Evolutionary conservation across 2,113 vertebrate species (phyloP), one percentile per base, ranked within the genome.

Genomic region (Gobiocypris rarus): DNA sequence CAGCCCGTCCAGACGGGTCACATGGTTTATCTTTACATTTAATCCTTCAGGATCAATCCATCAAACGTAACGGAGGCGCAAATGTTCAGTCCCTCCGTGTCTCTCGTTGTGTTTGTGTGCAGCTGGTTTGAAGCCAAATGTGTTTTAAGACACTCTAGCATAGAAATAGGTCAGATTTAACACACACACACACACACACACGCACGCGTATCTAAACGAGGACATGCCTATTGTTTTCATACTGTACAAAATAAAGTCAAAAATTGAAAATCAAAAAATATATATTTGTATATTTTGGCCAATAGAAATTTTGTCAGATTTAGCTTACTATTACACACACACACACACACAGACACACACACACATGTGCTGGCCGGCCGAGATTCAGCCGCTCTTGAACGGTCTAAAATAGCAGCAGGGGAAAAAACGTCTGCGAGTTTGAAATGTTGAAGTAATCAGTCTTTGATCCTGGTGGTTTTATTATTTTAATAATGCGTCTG

Each of bases 391-490:
- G 17, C 52, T 54, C 52, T 19, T 54, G 52, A 81, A 41, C 50
- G 26, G 54, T 80, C 82, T 86, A 76, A 78, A 87, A 85, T 75
- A 86, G 80, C 22, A 77, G 52, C 22, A n/a, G 38, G 26, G 69
- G 38, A 56, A 24, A 10, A 26, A 24, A 69, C 50, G 31, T 50
- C 59, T 28, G 61, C 83, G 81, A 59, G 86, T 87, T 84, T 81
- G 88, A 52, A 89, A 90, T 80, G 84, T 89, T 90, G 91, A 88
- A 91, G 90, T 90, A 91, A 94, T 94, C 91, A 90, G 91, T 86
- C 93, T 95, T 95, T 95, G 93, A 95, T 93, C 91, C 89, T 48
- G 56, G 73, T 84, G 17, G 83, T 88, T 89, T 94, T 94, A 94
- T 94, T 94, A 91, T 93, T 94, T 87, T 89, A 94, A 93, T 93